Percentiles rank a stretch among this genome's conserved stretches.
These are phyloP conservation scores for Ricordea florida DNA, from an alignment of 92 coral and sea anemone species.

Conservation along the genomic window DNA sequence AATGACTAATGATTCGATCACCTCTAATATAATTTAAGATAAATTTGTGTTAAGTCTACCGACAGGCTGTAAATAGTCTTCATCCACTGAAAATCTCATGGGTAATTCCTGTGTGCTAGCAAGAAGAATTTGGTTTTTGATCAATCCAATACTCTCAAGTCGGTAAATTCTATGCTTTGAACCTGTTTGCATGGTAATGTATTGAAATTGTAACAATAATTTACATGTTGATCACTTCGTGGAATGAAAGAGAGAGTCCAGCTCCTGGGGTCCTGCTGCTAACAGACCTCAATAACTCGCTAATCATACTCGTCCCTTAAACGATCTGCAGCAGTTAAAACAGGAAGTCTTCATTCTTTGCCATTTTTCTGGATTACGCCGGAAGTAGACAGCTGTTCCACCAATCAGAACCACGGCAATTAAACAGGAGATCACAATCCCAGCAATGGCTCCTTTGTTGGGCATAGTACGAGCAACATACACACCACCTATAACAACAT, in stretches of 20 bases:
- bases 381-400: constrained; percentile 85
- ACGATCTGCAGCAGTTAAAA: constrained; percentile 57
- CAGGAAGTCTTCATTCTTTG: constrained; percentile 20
- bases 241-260: too few relatives aligned
- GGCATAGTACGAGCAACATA: constrained; percentile 88
- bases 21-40: too few relatives aligned
- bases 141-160: too few relatives aligned
- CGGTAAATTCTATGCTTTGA: too few relatives aligned
- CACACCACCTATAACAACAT: constrained; percentile 89
- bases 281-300: neutral
- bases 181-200: neutral
- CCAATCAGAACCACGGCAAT: constrained; percentile 65
- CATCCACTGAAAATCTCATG: too few relatives aligned
- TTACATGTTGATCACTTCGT: neutral
- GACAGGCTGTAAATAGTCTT: too few relatives aligned
- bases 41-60: too few relatives aligned
- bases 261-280: too few relatives aligned
- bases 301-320: constrained; percentile 55
- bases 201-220: neutral
- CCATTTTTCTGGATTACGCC: constrained; percentile 89
- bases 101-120: too few relatives aligned
- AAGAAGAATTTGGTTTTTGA: too few relatives aligned
- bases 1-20: too few relatives aligned
- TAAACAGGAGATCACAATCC: constrained; percentile 77
- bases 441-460: constrained; percentile 79